Evolutionary conservation across 1,140 invertebrate species (phyloP).

Genomic region (Lethocerus indicus): DNA sequence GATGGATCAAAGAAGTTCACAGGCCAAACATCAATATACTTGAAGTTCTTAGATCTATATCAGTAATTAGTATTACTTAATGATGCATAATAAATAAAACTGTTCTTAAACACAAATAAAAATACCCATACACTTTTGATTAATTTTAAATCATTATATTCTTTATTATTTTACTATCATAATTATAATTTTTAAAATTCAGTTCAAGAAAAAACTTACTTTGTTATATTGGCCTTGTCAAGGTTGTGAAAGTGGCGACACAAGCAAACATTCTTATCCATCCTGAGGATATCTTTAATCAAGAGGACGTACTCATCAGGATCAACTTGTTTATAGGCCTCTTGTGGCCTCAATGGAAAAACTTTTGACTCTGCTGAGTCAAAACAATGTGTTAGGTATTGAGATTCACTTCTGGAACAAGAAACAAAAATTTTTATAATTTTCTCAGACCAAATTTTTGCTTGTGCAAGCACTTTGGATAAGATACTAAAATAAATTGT

Average conservation of each 20-base stretch:
- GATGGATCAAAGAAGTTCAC: constrained; percentile 70
- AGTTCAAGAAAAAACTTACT: constrained; percentile 28
- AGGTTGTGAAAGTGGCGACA: constrained; percentile 80
- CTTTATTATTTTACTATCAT: not conserved
- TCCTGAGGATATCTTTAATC: constrained; percentile 66
- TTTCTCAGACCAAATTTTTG: no score
- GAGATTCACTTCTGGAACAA: constrained; percentile 14
- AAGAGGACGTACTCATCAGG: constrained; percentile 72
- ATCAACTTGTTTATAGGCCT: constrained; percentile 18
- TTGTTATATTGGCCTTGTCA: constrained; percentile 51
- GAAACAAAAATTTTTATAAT: no score
- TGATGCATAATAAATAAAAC: not conserved
- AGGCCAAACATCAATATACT: constrained; percentile 95
- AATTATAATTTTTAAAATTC: not conserved
- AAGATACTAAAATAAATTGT: no score
- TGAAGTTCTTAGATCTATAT: constrained; percentile 26
- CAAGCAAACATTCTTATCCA: constrained; percentile 90
- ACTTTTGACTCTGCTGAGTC: constrained; percentile 8
- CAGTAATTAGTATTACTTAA: not conserved
- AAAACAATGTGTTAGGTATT: constrained; percentile 16
- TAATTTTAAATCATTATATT: not conserved
- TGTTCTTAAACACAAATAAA: not conserved
- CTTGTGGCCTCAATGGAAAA: constrained; percentile 15
- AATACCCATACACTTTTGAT: not conserved
- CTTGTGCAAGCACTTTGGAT: no score